Conservation (phyloP, 2,113 vertebrate species). For the Bagarius yarrelli region DNA sequence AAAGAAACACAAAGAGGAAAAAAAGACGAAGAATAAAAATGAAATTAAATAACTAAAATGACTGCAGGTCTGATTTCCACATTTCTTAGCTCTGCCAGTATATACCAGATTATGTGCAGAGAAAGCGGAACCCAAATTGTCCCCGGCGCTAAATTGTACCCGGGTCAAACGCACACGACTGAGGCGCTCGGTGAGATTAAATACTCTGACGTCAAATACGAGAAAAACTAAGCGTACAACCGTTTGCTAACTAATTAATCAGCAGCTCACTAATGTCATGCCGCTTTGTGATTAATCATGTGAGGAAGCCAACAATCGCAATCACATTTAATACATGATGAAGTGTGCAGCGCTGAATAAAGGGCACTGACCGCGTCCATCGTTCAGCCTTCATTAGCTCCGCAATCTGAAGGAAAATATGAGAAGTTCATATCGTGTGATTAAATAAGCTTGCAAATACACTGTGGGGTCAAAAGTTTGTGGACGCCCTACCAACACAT, state of each 20-base stretch:
- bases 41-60: too few species aligned
- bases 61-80: neutral
- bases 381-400: neutral
- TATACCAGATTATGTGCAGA: neutral
- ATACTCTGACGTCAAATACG: neutral
- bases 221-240: neutral
- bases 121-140: neutral
- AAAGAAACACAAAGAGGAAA: too few species aligned
- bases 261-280: neutral
- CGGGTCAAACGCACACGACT: neutral
- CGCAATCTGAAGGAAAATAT: neutral
- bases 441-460: too few species aligned
- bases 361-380: neutral
- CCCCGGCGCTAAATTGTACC: neutral
- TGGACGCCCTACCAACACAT: too few species aligned
- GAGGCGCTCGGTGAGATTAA: neutral
- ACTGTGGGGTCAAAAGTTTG: too few species aligned
- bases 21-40: too few species aligned
- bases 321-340: neutral
- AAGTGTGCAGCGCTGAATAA: neutral
- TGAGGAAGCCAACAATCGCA: neutral
- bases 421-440: too few species aligned
- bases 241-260: neutral
- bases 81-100: too few species aligned
- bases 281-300: neutral